phyloP scores from a whole-genome alignment of 2,888 invertebrate genomes.

The Bembecia ichneumoniformis region DNA sequence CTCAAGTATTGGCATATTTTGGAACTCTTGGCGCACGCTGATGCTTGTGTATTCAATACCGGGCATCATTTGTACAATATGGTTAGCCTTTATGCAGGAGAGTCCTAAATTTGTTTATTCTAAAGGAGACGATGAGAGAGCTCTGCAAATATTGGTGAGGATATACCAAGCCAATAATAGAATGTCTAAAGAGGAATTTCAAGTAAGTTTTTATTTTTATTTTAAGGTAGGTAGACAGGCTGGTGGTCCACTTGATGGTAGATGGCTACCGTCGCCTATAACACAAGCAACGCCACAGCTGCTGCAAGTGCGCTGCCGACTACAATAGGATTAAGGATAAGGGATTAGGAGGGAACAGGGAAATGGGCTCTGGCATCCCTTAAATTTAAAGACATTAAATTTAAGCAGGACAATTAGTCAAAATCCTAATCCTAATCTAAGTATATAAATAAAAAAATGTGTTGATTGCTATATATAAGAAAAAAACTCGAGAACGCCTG shows the following conservation, averaged over 20 bases:
- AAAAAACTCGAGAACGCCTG: not conserved
- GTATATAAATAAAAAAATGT: not conserved
- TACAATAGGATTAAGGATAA: too few species aligned
- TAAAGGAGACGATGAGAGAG: conserved; percentile 68
- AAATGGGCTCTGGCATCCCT: too few species aligned
- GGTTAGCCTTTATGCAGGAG: conserved; percentile 75
- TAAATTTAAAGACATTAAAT: not conserved
- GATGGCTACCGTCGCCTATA: too few species aligned
- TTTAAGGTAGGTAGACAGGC: too few species aligned
- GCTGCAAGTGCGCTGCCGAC: too few species aligned
- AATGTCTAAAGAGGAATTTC: conserved; percentile 22
- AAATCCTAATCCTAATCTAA: not conserved
- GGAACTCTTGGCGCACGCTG: conserved; percentile 81
- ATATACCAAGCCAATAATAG: conserved; percentile 41
- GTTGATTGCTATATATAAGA: not conserved
- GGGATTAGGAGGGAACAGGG: too few species aligned
- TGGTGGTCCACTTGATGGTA: too few species aligned
- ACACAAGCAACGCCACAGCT: too few species aligned
- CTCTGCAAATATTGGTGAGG: conserved; percentile 51
- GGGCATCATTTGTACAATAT: conserved; percentile 63
- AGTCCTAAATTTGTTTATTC: conserved; percentile 81
- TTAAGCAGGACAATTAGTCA: not conserved
- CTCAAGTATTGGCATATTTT: conserved; percentile 55
- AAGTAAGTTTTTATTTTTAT: conserved; percentile 27
- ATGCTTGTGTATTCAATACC: conserved; percentile 76